Evolutionary conservation across 2,888 invertebrate genomes (phyloP).

Genomic region (Priocnemis perturbator): DNA sequence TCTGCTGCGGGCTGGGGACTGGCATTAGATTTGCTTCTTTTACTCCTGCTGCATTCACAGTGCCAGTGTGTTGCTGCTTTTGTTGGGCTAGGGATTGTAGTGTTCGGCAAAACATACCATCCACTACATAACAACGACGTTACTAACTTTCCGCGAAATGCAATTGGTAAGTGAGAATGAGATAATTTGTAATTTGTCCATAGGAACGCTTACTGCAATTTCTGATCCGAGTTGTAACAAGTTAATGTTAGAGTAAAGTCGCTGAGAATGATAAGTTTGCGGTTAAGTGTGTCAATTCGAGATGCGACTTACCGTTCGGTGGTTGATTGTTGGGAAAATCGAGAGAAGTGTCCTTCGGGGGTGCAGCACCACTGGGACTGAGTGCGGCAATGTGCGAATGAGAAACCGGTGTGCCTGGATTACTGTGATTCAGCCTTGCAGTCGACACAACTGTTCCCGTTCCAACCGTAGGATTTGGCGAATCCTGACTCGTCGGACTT

Average conservation of each 20-base stretch:
- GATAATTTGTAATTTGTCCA: constrained; percentile 10
- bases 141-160: not conserved
- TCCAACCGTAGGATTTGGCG: constrained; percentile 75
- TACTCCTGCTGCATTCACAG: constrained; percentile 74
- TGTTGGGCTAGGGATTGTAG: constrained; percentile 81
- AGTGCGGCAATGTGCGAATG: constrained; percentile 71
- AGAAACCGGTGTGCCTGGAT: constrained; percentile 84
- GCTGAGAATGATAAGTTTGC: no score
- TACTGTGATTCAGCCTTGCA: constrained; percentile 80
- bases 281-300: no score
- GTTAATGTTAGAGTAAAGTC: no score
- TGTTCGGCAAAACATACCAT: constrained; percentile 81
- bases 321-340: constrained; percentile 74
- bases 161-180: constrained; percentile 16
- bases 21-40: constrained; percentile 96
- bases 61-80: constrained; percentile 76
- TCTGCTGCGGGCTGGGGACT: constrained; percentile 96
- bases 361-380: constrained; percentile 71
- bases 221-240: no score
- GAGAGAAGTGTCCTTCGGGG: constrained; percentile 70
- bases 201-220: no score
- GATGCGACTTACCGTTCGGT: constrained; percentile 70
- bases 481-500: constrained; percentile 81
- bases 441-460: constrained; percentile 62
- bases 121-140: constrained; percentile 72